Evolutionary conservation across 37 sponge, comb jelly and placozoan genomes (phyloP).

Genomic region (Oscarella lobularis): DNA sequence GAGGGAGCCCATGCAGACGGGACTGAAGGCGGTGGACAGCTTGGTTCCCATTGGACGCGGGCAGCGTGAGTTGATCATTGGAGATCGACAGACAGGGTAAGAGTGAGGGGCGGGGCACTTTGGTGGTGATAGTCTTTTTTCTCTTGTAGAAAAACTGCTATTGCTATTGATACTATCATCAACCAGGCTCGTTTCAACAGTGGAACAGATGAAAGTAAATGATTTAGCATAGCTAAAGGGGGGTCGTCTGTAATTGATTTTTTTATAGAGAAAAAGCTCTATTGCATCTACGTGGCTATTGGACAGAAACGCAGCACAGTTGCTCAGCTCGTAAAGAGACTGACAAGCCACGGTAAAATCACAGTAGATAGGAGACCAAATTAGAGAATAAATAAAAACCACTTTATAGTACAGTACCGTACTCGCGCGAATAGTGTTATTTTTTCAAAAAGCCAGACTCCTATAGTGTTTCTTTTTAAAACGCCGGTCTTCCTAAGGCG

Average conservation of each 20-base stretch:
- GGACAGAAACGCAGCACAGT: conserved; percentile 99
- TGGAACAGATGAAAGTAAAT: conserved; percentile 78
- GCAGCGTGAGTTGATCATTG: conserved; percentile 97
- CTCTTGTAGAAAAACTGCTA: conserved; percentile 77
- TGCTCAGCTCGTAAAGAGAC: conserved; percentile 93
- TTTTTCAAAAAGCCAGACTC: too few relatives aligned
- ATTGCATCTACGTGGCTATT: conserved; percentile 93
- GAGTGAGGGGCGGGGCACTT: neutral
- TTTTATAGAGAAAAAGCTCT: conserved; percentile 94
- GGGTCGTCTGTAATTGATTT: neutral
- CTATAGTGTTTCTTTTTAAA: too few relatives aligned
- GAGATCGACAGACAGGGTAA: conserved; percentile 96
- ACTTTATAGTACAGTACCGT: too few relatives aligned
- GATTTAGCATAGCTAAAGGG: neutral
- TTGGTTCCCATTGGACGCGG: conserved; percentile 98
- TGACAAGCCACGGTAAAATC: too few relatives aligned
- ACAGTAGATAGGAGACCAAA: too few relatives aligned
- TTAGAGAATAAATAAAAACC: too few relatives aligned
- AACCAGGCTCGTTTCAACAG: conserved; percentile 95
- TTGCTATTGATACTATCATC: conserved; percentile 97
- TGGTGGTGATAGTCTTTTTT: neutral
- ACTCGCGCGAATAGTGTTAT: too few relatives aligned
- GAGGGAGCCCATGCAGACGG: conserved; percentile 94
- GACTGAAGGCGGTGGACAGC: conserved; percentile 97
- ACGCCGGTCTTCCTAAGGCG: too few relatives aligned